phyloP scores from a whole-genome alignment of 1,140 invertebrate genomes.

The Neocloeon triangulifer region DNA sequence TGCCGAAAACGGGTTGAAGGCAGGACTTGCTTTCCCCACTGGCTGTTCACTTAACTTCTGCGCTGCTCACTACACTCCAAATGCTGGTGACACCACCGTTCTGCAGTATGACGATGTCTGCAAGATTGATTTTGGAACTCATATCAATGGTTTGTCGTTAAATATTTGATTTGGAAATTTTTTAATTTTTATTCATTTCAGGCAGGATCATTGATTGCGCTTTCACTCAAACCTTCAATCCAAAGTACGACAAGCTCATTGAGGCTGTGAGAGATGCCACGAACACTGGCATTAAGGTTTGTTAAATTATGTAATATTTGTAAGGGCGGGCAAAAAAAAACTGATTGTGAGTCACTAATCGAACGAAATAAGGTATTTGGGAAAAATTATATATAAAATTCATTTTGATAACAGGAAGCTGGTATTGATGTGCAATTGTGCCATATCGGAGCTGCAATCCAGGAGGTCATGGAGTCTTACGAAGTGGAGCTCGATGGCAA shows the following conservation, averaged over 20 bases:
- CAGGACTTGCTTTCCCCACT: constrained; percentile 95
- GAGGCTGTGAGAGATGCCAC: constrained; percentile 95
- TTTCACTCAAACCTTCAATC: constrained; percentile 91
- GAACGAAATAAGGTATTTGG: no score
- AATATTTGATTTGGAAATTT: no score
- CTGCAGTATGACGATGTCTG: constrained; percentile 92
- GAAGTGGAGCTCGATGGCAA: constrained; percentile 96
- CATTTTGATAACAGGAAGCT: constrained; percentile 28
- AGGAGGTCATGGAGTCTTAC: constrained; percentile 99
- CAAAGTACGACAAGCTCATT: constrained; percentile 86
- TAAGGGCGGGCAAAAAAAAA: no score
- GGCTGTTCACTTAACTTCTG: constrained; percentile 97
- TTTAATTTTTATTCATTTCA: constrained; percentile 12
- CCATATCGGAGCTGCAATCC: constrained; percentile 92
- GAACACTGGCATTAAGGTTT: constrained; percentile 79
- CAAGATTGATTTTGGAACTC: constrained; percentile 99
- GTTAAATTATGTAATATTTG: constrained; percentile 11
- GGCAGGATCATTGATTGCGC: constrained; percentile 96
- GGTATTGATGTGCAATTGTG: constrained; percentile 95
- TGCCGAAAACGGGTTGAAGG: constrained; percentile 83
- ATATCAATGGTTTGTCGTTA: constrained; percentile 76
- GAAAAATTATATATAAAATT: neutral
- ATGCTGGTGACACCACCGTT: constrained; percentile 90
- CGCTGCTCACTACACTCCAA: constrained; percentile 98
- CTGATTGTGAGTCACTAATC: no score